These are phyloP conservation scores for Melanotaenia parkinsoni DNA, from an alignment of 2,797 vertebrate species.

Conservation along the genomic window DNA sequence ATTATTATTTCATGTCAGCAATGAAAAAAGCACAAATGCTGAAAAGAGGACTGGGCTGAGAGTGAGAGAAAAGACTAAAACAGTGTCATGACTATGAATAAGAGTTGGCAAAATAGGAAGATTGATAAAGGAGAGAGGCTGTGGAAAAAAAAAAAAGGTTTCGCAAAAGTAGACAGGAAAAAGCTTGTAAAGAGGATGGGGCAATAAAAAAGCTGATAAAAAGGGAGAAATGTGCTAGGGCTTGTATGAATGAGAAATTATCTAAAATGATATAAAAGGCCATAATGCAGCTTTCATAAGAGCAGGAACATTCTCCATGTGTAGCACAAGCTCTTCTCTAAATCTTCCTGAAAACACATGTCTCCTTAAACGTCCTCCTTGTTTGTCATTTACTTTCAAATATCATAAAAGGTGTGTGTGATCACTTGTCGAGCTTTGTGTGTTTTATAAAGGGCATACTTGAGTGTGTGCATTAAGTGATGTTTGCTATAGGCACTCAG, in stretches of 20 bases:
- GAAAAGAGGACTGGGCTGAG: conserved; percentile 21
- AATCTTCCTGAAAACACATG: conserved; percentile 36
- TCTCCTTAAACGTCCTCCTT: conserved; percentile 43
- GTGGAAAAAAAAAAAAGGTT: conserved; percentile 32
- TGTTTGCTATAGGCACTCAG: conserved; percentile 66
- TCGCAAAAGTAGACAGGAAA: conserved; percentile 60
- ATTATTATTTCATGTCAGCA: conserved; percentile 31
- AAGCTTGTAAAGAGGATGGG: conserved; percentile 69
- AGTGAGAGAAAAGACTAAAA: conserved; percentile 36
- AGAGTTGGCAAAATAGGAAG: conserved; percentile 54
- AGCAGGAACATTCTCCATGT: conserved; percentile 57
- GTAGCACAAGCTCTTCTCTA: conserved; percentile 30
- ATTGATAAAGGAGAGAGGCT: conserved; percentile 49
- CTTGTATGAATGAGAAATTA: conserved; percentile 60
- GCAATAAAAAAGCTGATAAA: conserved; percentile 72
- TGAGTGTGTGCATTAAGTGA: conserved; percentile 59
- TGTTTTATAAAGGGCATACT: conserved; percentile 22
- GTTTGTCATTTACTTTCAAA: conserved; percentile 58
- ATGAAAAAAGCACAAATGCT: conserved; percentile 37
- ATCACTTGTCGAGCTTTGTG: conserved; percentile 22
- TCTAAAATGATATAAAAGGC: conserved; percentile 71
- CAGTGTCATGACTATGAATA: conserved; percentile 41
- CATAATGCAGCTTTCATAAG: conserved; percentile 54
- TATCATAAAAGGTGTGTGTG: conserved; percentile 55
- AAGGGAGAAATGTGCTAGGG: conserved; percentile 64